These are phyloP conservation scores for Anastatus disparis DNA, from an alignment of 1,140 invertebrate genomes.

Conservation along the genomic window DNA sequence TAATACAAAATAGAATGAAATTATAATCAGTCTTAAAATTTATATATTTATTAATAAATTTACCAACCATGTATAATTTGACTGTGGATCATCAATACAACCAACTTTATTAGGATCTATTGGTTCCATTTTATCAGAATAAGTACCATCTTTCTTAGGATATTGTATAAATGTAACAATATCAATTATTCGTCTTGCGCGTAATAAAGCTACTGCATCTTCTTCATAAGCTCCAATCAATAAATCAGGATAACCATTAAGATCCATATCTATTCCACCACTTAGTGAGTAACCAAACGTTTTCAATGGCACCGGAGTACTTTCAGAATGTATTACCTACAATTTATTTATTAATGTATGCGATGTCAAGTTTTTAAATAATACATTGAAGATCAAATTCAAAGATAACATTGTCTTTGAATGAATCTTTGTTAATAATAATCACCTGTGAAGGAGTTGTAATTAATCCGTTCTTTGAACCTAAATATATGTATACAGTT, in stretches of 20 bases:
- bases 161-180: slow-evolving; percentile 72
- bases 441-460: slow-evolving; percentile 79
- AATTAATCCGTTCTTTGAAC: slow-evolving; percentile 79
- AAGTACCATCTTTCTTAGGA: slow-evolving; percentile 49
- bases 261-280: slow-evolving; percentile 89
- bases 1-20: slow-evolving; percentile 28
- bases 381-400: no score
- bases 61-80: slow-evolving; percentile 79
- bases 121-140: slow-evolving; percentile 73
- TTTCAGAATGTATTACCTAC: slow-evolving; percentile 69
- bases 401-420: no score
- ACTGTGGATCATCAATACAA: slow-evolving; percentile 73
- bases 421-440: not conserved
- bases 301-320: slow-evolving; percentile 67
- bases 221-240: slow-evolving; percentile 88
- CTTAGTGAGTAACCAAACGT: slow-evolving; percentile 92
- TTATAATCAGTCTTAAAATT: slow-evolving; percentile 6
- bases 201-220: slow-evolving; percentile 78
- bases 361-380: no score
- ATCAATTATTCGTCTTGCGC: slow-evolving; percentile 87
- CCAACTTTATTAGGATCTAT: slow-evolving; percentile 84
- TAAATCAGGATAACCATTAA: slow-evolving; percentile 92
- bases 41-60: not conserved
- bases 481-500: slow-evolving; percentile 88
- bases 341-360: slow-evolving; percentile 10